A percentile compares a stretch with the other conserved stretches of the same genome.
Conservation (phyloP, 2,888 invertebrate genomes). For the Cryptocheilus praepositus region DNA sequence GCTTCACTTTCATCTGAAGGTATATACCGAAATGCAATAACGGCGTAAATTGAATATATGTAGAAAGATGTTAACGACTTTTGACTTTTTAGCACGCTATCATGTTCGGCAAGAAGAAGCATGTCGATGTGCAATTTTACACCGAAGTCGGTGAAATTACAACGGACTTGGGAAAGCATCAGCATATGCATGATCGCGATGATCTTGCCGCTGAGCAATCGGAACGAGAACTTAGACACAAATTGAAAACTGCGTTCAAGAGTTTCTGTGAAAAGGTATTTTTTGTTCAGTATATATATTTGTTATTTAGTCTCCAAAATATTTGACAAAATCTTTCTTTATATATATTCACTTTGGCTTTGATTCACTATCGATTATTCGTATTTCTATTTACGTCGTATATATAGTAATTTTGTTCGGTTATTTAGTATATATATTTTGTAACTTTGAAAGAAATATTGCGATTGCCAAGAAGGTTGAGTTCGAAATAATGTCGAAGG, state of each 20-base stretch:
- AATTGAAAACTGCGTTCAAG: conserved; percentile 97
- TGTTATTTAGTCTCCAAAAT: too few relatives aligned
- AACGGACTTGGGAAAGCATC: conserved; percentile 99
- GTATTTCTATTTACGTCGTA: too few relatives aligned
- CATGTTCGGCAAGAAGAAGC: conserved; percentile 99
- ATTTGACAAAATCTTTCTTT: too few relatives aligned
- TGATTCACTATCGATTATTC: too few relatives aligned
- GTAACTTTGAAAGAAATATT: too few relatives aligned
- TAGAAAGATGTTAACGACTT: not conserved
- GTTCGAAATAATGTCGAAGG: too few relatives aligned
- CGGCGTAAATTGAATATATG: not conserved
- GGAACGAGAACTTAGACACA: conserved; percentile 96
- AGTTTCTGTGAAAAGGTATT: conserved; percentile 96
- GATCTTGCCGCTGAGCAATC: conserved; percentile 99
- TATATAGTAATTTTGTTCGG: too few relatives aligned
- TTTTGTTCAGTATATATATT: not conserved
- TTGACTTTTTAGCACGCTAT: conserved; percentile 86
- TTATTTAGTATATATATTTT: too few relatives aligned
- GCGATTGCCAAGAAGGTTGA: too few relatives aligned
- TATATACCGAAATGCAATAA: conserved; percentile 57
- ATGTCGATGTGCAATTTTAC: conserved; percentile 99
- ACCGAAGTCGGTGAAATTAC: conserved; percentile 99
- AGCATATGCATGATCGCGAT: conserved; percentile 99
- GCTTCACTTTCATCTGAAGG: conserved; percentile 97
- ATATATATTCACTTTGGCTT: too few relatives aligned